Percentiles rank a stretch among this genome's conserved stretches.
Conservation (phyloP, 2,888 invertebrate genomes). For the Aproaerema taeniolella region DNA sequence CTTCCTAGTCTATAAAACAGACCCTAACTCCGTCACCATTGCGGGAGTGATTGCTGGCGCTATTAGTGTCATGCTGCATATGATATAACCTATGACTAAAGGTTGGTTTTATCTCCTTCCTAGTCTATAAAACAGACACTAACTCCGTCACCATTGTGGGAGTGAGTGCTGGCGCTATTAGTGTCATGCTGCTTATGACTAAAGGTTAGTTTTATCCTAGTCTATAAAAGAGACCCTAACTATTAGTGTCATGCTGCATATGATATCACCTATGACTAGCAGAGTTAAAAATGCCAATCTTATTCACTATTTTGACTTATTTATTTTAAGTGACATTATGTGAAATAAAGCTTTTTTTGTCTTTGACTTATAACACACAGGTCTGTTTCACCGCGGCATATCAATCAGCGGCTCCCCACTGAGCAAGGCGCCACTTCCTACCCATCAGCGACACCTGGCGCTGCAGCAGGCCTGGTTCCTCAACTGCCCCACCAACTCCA, state of each 20-base stretch:
- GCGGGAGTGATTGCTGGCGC: slow-evolving; percentile 77
- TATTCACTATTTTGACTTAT: too few species aligned
- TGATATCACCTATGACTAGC: slow-evolving; percentile 81
- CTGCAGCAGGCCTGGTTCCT: slow-evolving; percentile 79
- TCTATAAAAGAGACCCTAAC: slow-evolving; percentile 78
- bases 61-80: slow-evolving; percentile 52
- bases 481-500: slow-evolving; percentile 74
- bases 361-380: too few species aligned
- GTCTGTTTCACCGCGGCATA: slow-evolving; percentile 83
- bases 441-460: slow-evolving; percentile 76
- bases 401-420: slow-evolving; percentile 81
- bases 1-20: too few species aligned
- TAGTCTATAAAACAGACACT: too few species aligned
- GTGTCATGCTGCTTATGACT: slow-evolving; percentile 73
- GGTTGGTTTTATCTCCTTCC: slow-evolving; percentile 43
- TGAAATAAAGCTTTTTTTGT: too few species aligned
- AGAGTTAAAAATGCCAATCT: too few species aligned
- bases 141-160: slow-evolving; percentile 81
- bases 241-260: slow-evolving; percentile 54
- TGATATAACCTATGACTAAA: slow-evolving; percentile 80
- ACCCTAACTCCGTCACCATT: slow-evolving; percentile 81
- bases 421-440: slow-evolving; percentile 69
- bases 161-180: slow-evolving; percentile 63
- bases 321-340: too few species aligned
- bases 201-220: slow-evolving; percentile 48